These are phyloP conservation scores for Scaptomyza reducta DNA, from an alignment of 2,888 invertebrate genomes.

Conservation along the genomic window DNA sequence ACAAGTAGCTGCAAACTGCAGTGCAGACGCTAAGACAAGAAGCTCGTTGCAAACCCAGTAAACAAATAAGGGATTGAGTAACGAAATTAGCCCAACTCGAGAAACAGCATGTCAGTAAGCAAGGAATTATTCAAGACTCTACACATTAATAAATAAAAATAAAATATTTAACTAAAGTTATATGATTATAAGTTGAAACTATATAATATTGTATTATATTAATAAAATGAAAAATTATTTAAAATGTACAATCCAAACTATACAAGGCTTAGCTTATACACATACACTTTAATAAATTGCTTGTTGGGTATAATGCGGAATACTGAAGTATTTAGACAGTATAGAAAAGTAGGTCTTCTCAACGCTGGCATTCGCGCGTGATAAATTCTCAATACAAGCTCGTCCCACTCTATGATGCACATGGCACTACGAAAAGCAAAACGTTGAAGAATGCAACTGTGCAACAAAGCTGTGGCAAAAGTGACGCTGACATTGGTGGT, in stretches of 20 bases:
- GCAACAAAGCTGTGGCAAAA: constrained; percentile 21
- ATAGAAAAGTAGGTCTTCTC: constrained; percentile 30
- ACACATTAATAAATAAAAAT: no score
- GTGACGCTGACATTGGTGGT: constrained; percentile 26
- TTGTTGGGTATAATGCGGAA: constrained; percentile 29
- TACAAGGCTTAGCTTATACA: no score
- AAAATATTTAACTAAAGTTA: no score
- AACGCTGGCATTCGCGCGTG: constrained; percentile 43
- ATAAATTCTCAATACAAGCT: constrained; percentile 73
- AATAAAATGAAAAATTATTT: no score
- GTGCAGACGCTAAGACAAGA: constrained; percentile 20
- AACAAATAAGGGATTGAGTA: constrained; percentile 22
- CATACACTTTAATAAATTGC: neutral
- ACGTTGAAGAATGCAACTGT: constrained; percentile 64
- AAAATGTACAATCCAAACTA: no score
- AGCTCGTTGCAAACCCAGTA: constrained; percentile 44
- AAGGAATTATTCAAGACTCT: neutral
- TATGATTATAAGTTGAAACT: no score
- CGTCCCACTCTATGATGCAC: constrained; percentile 49
- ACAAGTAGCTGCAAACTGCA: constrained; percentile 44
- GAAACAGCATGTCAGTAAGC: neutral
- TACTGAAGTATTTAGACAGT: constrained; percentile 17
- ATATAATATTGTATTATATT: no score
- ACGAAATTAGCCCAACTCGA: neutral
- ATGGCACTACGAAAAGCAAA: constrained; percentile 56